A percentile compares a stretch with the other conserved stretches of the same genome.
Evolutionary conservation across 2,888 invertebrate genomes (phyloP).

Genomic region (Oscheius sp.): DNA sequence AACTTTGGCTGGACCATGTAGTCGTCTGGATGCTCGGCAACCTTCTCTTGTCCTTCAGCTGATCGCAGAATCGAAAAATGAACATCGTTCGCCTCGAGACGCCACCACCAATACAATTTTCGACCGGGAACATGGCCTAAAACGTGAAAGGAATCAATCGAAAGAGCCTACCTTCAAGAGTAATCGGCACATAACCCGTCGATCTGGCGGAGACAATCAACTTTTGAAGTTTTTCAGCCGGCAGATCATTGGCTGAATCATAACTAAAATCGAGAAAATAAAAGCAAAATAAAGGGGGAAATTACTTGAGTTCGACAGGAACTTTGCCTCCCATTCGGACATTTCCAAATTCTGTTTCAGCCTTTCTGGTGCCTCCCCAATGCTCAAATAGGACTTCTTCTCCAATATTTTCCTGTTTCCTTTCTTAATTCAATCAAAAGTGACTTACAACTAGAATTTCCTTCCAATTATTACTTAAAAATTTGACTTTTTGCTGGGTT

Average conservation of each 20-base stretch:
- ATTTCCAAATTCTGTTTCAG: slow-evolving; percentile 57
- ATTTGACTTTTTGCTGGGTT: slow-evolving; percentile 64
- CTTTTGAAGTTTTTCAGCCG: slow-evolving; percentile 53
- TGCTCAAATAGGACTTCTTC: slow-evolving; percentile 60
- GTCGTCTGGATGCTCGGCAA: slow-evolving; percentile 59
- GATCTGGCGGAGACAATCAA: slow-evolving; percentile 55
- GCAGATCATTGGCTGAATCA: slow-evolving; percentile 52
- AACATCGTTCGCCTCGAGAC: slow-evolving; percentile 52
- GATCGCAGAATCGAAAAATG: slow-evolving; percentile 47
- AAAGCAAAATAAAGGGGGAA: neutral
- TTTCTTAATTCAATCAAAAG: neutral
- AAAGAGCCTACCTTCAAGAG: slow-evolving; percentile 42
- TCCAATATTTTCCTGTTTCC: slow-evolving; percentile 56
- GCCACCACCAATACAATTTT: slow-evolving; percentile 63
- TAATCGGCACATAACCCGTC: slow-evolving; percentile 51
- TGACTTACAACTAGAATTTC: slow-evolving; percentile 52
- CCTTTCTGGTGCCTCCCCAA: slow-evolving; percentile 61
- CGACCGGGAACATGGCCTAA: slow-evolving; percentile 37
- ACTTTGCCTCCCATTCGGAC: slow-evolving; percentile 65
- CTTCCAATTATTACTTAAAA: slow-evolving; percentile 64
- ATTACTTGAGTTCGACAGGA: slow-evolving; percentile 50
- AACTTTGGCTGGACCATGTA: slow-evolving; percentile 58
- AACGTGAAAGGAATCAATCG: too few relatives aligned
- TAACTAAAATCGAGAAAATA: slow-evolving; percentile 40
- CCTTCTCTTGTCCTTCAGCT: slow-evolving; percentile 36